Percentiles rank a stretch among this genome's conserved stretches.
Evolutionary conservation across 1,140 invertebrate species (phyloP).

Genomic region (Whitmania pigra): DNA sequence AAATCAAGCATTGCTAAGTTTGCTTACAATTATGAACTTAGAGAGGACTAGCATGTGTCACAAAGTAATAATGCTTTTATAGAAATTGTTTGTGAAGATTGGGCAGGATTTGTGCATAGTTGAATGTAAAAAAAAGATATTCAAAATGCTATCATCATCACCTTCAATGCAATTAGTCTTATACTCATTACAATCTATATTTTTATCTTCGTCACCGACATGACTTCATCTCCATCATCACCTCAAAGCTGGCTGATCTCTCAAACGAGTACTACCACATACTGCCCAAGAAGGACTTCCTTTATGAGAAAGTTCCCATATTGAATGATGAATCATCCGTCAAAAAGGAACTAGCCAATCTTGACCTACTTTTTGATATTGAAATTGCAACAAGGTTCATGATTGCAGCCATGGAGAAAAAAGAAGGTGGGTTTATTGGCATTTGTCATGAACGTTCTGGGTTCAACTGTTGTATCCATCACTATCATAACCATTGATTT

Average conservation of each 20-base stretch:
- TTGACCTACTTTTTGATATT: slow-evolving; percentile 40
- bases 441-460: neutral
- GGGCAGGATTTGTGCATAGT: too few species aligned
- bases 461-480: neutral
- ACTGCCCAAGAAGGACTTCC: slow-evolving; percentile 41
- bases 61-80: too few species aligned
- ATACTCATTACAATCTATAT: too few species aligned
- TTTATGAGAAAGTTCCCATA: slow-evolving; percentile 39
- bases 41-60: too few species aligned
- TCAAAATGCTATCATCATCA: too few species aligned
- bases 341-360: slow-evolving; percentile 31
- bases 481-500: neutral
- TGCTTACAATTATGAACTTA: too few species aligned
- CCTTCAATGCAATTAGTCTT: too few species aligned
- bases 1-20: too few species aligned
- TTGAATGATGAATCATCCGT: slow-evolving; percentile 33
- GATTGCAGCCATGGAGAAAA: slow-evolving; percentile 37
- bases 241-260: slow-evolving; percentile 34
- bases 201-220: neutral
- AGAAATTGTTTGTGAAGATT: too few species aligned
- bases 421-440: slow-evolving; percentile 28
- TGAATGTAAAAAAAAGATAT: too few species aligned
- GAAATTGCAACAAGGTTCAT: slow-evolving; percentile 41
- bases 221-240: neutral
- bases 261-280: slow-evolving; percentile 45